Conservation (phyloP, 2,113 vertebrate species). For the Petrocephalus microphthalmus region DNA sequence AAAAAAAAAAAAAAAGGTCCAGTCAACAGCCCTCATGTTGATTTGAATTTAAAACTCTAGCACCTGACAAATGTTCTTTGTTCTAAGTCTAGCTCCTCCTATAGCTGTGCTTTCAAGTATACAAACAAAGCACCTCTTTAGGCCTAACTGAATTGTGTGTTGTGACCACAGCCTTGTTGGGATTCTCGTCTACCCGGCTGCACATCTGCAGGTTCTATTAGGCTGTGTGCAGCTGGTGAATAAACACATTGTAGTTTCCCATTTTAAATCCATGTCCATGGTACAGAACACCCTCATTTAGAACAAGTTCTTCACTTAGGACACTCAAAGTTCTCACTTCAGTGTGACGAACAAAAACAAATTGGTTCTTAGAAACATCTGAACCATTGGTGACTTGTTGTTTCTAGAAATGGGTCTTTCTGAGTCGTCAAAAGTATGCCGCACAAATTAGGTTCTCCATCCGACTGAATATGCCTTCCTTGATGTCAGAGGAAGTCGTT, state of each 20-base stretch:
- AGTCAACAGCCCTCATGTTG: neutral
- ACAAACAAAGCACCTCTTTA: neutral
- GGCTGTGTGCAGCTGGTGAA: neutral
- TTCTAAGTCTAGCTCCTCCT: neutral
- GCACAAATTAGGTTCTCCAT: neutral
- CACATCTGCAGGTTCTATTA: neutral
- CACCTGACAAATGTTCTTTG: neutral
- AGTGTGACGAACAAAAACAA: neutral
- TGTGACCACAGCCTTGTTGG: neutral
- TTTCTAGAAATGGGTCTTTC: neutral
- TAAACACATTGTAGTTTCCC: constrained; percentile 2
- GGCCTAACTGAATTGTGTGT: neutral
- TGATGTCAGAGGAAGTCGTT: neutral
- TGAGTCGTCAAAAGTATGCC: neutral
- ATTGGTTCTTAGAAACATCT: neutral
- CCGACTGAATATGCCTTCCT: neutral
- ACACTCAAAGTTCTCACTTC: neutral
- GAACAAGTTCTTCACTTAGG: neutral
- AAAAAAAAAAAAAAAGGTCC: neutral
- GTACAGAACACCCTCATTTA: neutral
- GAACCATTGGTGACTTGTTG: neutral
- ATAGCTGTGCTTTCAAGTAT: neutral
- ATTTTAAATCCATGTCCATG: neutral
- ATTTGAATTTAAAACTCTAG: neutral
- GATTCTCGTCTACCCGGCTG: neutral